Conservation (phyloP, 2,113 vertebrate species). For the Etheostoma cragini region DNA sequence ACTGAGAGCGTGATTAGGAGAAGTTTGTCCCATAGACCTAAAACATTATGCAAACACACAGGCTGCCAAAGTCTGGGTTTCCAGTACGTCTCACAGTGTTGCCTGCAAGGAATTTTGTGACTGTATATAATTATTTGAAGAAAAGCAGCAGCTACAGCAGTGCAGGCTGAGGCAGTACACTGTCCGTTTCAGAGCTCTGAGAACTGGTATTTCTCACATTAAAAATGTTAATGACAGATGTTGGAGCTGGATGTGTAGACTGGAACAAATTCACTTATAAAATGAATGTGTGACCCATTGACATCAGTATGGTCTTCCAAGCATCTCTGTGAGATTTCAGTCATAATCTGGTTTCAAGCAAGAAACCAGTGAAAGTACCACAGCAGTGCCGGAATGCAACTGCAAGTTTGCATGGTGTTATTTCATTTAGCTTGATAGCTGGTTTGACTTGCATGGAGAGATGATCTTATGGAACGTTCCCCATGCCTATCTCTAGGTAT, state of each 20-base stretch:
- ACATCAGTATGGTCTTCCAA: neutral
- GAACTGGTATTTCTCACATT: neutral
- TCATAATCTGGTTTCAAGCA: neutral
- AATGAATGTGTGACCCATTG: neutral
- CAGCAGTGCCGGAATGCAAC: neutral
- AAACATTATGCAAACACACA: slow-evolving; percentile 51
- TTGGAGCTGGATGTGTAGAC: neutral
- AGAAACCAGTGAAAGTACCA: neutral
- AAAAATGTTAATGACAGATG: slow-evolving; percentile 1
- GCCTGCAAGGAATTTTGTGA: neutral
- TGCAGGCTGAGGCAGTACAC: neutral
- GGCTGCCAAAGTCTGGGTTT: slow-evolving; percentile 13
- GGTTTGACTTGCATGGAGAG: too few relatives aligned
- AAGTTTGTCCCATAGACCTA: slow-evolving; percentile 23
- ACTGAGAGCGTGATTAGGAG: slow-evolving; percentile 8
- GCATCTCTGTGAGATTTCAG: neutral
- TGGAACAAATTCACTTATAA: slow-evolving; percentile 16
- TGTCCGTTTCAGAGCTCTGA: neutral
- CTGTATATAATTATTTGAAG: slow-evolving; percentile 32
- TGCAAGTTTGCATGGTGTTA: too few relatives aligned
- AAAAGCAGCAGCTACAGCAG: neutral
- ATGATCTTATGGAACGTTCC: too few relatives aligned
- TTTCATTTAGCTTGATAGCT: too few relatives aligned
- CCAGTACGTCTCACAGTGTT: neutral
- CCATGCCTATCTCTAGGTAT: too few relatives aligned